phyloP scores from a whole-genome alignment of 2,113 vertebrate genomes.

The Chunga burmeisteri region DNA sequence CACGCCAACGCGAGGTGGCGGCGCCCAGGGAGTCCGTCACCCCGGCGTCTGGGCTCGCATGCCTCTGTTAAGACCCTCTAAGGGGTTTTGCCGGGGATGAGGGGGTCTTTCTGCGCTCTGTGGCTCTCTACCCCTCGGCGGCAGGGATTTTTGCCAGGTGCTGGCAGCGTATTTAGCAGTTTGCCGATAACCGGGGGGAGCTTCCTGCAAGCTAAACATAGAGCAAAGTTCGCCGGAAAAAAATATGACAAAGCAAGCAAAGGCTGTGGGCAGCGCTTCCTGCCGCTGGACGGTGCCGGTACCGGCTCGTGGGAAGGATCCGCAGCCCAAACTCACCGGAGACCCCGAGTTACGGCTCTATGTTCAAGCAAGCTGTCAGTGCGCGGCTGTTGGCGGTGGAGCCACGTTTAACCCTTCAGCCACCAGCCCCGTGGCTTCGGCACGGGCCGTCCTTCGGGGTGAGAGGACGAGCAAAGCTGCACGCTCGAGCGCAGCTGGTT shows the following conservation, averaged over 20 bases:
- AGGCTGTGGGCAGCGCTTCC: slow-evolving; percentile 36
- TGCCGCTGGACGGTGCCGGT: not conserved
- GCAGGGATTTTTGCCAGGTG: fast-evolving
- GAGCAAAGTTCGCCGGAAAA: not conserved
- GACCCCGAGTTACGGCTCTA: fast-evolving
- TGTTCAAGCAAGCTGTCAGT: not conserved
- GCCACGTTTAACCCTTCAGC: not conserved
- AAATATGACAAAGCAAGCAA: not conserved
- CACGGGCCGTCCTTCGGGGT: fast-evolving
- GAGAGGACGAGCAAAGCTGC: not conserved
- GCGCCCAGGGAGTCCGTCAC: not conserved
- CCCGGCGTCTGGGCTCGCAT: fast-evolving
- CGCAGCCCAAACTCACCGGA: fast-evolving
- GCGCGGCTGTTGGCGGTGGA: fast-evolving
- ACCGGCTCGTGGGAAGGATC: not conserved
- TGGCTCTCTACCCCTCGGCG: fast-evolving
- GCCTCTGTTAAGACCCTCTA: fast-evolving
- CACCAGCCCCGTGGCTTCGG: not conserved
- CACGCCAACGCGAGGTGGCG: fast-evolving
- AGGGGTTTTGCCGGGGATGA: not conserved
- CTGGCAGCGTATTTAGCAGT: not conserved
- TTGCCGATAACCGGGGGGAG: not conserved
- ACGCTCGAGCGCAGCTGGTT: not conserved
- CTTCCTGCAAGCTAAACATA: slow-evolving; percentile 32
- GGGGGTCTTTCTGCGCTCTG: not conserved